Base-by-base conservation (phyloP, 2,113 vertebrate species). In the Geococcyx californianus region DNA sequence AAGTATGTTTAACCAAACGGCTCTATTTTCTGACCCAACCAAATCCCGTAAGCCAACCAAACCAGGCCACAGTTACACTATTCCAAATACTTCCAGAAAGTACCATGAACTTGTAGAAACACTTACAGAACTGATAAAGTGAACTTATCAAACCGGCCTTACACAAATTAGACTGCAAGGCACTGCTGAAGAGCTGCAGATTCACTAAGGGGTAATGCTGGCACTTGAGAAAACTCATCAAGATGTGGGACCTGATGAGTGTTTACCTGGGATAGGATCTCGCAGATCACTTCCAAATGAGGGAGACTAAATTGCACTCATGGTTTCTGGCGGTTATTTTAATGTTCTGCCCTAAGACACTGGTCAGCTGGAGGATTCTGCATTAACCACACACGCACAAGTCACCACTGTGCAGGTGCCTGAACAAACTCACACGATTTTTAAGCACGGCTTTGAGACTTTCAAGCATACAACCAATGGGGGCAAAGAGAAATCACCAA, bases 51-150 rank as follows among this genome's bases (percentile, higher is more conserved):
- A 75, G 24, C 47, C 34, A 45, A 90, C 36, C 34, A 52, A 45
- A 80, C 54, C 33, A 54, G 26, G 55, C 28, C 51, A 13, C 25
- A 4, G n/a, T 72, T 26, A 11, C 5, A 19, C 55, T 19, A 10
- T 4, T 29, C 63, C 51, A 40, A 49, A 13, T 5, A 6, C 24
- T 47, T 77, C 68, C 55, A 84, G 59, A 62, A 87, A 78, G 59
- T 0, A 11, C 2, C 55, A 6, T 0, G 8, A 89, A 3, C 28
- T 33, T 58, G 59, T 58, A 85, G 79, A 47, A 75, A 55, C 3
- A 14, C 0, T 64, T 12, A 4, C 0, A 11, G 29, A 89, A 70
- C 68, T 15, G 68, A 49, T 3, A 47, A 34, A 4, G n/a, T 20
- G 63, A 75, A 33, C 67, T 31, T 7, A 23, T 45, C 59, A 66